A percentile compares a stretch with the other conserved stretches of the same genome.
Conservation (phyloP, 2,797 vertebrate species). For the Hydrophis major region DNA sequence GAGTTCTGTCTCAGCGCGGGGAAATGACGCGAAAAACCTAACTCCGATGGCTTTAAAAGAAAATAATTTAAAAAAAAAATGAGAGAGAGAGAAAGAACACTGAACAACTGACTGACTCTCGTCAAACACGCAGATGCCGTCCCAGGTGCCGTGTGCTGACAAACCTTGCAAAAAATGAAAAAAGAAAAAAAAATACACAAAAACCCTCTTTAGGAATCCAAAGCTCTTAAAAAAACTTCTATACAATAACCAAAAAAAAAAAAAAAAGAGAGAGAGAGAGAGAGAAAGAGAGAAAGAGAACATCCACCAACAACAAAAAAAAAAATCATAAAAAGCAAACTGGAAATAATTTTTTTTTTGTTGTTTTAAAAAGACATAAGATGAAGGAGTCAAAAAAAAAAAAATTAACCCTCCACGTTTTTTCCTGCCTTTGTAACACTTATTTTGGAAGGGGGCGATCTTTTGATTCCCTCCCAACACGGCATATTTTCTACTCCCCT, state of each 20-base stretch:
- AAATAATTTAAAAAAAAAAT: background rate
- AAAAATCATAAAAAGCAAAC: constrained; percentile 35
- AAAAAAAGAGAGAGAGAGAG: constrained; percentile 13
- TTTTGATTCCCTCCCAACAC: background rate
- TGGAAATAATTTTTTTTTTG: background rate
- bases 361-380: constrained; percentile 15
- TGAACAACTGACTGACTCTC: constrained; percentile 7
- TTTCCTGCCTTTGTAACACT: constrained; percentile 9
- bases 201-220: constrained; percentile 20
- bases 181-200: background rate
- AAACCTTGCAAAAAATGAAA: constrained; percentile 19
- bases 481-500: background rate
- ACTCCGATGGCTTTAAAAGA: constrained; percentile 31
- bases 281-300: constrained; percentile 25
- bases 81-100: background rate
- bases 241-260: constrained; percentile 33
- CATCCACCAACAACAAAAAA: constrained; percentile 20
- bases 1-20: constrained; percentile 6
- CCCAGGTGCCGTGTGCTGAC: background rate
- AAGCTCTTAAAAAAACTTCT: constrained; percentile 35
- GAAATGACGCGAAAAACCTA: constrained; percentile 3
- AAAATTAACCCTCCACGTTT: constrained; percentile 12
- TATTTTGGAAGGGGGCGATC: background rate
- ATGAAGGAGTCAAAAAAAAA: background rate
- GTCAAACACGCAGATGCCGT: background rate